phyloP scores from a whole-genome alignment of 2,113 vertebrate genomes.

The Symphodus melops region DNA sequence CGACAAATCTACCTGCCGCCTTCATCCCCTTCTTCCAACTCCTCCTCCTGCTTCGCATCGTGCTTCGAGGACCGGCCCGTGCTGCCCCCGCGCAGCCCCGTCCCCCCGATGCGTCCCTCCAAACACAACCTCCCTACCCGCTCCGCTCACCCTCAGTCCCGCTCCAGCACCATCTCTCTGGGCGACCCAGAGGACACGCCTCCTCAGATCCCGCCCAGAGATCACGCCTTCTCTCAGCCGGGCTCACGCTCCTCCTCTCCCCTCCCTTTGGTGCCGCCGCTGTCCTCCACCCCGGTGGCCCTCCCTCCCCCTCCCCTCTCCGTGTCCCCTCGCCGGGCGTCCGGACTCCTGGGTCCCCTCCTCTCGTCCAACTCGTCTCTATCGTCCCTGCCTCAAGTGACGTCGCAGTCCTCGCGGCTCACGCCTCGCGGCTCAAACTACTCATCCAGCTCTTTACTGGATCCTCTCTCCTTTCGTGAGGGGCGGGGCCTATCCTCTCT shows the following conservation, averaged over 20 bases:
- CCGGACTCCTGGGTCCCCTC: constrained; percentile 85
- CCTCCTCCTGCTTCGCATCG: constrained; percentile 71
- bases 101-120: constrained; percentile 88
- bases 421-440: constrained; percentile 86
- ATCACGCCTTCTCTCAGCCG: constrained; percentile 90
- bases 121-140: constrained; percentile 72
- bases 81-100: constrained; percentile 90
- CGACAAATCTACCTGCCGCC: constrained; percentile 80
- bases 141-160: constrained; percentile 58
- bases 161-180: constrained; percentile 73
- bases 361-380: constrained; percentile 74
- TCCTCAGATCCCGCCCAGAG: constrained; percentile 92
- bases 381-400: constrained; percentile 51
- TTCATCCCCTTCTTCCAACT: constrained; percentile 76
- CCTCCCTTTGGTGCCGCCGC: constrained; percentile 66
- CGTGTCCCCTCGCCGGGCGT: constrained; percentile 77
- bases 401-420: constrained; percentile 75
- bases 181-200: constrained; percentile 85
- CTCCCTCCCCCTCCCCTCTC: constrained; percentile 89
- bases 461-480: constrained; percentile 86
- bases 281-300: constrained; percentile 77
- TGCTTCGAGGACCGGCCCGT: constrained; percentile 88
- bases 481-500: constrained; percentile 64
- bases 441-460: constrained; percentile 85
- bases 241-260: constrained; percentile 94